Conservation (phyloP, 1,140 invertebrate species). For the Plectrocnemia conspersa region DNA sequence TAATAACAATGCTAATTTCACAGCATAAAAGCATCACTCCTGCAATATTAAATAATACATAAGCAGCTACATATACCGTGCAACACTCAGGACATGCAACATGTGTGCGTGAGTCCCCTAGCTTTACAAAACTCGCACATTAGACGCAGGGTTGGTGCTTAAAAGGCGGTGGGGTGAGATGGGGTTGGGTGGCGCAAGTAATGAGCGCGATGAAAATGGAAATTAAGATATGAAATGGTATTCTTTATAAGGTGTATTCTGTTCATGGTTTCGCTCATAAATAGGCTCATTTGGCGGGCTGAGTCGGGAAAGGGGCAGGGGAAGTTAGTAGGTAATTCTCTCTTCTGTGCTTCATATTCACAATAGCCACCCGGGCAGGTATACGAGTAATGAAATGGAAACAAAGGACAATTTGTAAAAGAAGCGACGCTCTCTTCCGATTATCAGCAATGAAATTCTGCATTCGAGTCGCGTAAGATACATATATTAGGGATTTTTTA, state of each 20-base stretch:
- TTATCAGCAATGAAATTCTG: constrained; percentile 7
- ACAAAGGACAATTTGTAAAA: constrained; percentile 12
- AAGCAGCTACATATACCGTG: too few relatives aligned
- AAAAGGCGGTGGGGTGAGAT: too few relatives aligned
- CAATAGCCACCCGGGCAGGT: constrained; percentile 3
- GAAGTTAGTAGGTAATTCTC: too few relatives aligned
- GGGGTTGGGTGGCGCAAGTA: not conserved
- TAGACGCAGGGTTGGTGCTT: too few relatives aligned
- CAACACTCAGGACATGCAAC: too few relatives aligned
- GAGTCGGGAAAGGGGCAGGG: not conserved
- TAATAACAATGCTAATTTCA: too few relatives aligned
- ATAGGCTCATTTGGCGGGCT: constrained; percentile 13
- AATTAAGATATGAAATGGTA: constrained; percentile 26
- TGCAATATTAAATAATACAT: too few relatives aligned
- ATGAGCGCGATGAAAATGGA: constrained; percentile 26
- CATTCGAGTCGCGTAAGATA: constrained; percentile 8
- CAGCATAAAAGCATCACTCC: too few relatives aligned
- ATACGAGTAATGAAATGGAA: constrained; percentile 9
- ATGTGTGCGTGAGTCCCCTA: too few relatives aligned
- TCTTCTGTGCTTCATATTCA: too few relatives aligned
- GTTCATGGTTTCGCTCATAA: constrained; percentile 14
- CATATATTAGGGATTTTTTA: not conserved
- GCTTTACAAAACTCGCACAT: too few relatives aligned
- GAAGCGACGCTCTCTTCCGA: not conserved
- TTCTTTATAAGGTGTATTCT: constrained; percentile 15